Percentiles rank a stretch among this genome's conserved stretches.
Evolutionary conservation across 2,888 invertebrate species (phyloP).

Genomic region (Biston betularia): DNA sequence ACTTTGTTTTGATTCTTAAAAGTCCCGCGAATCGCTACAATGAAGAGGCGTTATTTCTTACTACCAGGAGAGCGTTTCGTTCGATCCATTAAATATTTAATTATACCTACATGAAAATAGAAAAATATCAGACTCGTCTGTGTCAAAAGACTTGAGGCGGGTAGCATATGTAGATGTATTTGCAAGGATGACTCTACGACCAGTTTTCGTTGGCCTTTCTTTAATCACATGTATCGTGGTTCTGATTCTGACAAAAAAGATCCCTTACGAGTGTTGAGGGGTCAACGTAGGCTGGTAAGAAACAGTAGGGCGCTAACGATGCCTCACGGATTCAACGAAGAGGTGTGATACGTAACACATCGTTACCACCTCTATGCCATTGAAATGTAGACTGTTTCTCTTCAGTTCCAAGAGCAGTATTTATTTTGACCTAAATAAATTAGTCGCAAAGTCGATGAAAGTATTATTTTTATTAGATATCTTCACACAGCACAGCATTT

Average conservation of each 20-base stretch:
- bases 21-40: no score
- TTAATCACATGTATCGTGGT: constrained; percentile 15
- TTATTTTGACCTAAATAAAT: background rate
- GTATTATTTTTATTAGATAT: no score
- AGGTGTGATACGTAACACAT: background rate
- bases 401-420: background rate
- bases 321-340: constrained; percentile 2
- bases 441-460: background rate
- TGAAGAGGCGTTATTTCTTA: no score
- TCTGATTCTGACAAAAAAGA: background rate
- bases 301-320: constrained; percentile 3
- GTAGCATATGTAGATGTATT: no score
- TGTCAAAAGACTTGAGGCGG: no score
- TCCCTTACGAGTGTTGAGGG: background rate
- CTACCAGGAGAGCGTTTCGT: no score
- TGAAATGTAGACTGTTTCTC: background rate
- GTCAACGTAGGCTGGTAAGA: background rate
- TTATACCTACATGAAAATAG: background rate
- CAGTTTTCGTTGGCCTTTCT: constrained; percentile 13
- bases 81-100: no score
- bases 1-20: no score
- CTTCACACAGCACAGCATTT: background rate
- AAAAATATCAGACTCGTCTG: constrained; percentile 15
- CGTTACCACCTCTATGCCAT: constrained; percentile 2
- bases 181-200: background rate